Conservation (phyloP, 2,113 vertebrate genomes). For the Ptilonorhynchus violaceus region DNA sequence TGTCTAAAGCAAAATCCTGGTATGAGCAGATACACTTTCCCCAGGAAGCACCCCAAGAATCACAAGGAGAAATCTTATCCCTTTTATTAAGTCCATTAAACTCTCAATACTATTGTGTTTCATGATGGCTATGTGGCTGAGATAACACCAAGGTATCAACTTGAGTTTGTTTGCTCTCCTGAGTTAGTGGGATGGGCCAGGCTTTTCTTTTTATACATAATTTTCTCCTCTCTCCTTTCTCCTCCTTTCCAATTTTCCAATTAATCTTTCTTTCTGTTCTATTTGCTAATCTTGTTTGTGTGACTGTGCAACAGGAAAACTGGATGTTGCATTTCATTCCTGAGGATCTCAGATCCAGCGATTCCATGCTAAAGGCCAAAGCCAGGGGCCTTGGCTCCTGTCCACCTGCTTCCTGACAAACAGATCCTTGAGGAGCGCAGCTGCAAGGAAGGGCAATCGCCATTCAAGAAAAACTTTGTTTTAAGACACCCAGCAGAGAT, state of each 20-base stretch:
- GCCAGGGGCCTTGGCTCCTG: background rate
- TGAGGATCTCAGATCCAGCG: background rate
- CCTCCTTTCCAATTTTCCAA: background rate
- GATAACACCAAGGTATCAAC: background rate
- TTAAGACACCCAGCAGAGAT: background rate
- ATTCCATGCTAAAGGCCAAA: background rate
- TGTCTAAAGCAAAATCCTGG: background rate
- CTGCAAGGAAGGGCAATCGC: background rate
- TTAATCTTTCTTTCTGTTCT: background rate
- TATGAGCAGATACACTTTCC: background rate
- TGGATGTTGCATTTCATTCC: background rate
- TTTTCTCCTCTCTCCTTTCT: background rate
- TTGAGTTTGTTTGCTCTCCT: background rate
- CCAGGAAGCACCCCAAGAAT: background rate
- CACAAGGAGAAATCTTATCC: background rate
- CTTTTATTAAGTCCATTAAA: background rate
- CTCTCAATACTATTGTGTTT: background rate
- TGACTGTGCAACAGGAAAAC: background rate
- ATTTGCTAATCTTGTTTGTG: background rate
- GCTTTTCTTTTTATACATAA: background rate
- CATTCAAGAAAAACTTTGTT: background rate
- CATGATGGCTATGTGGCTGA: accelerated
- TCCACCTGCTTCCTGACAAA: background rate
- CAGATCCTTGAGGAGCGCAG: background rate
- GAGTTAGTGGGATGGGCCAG: background rate